Evolutionary conservation across 2,797 vertebrate genomes (phyloP), one percentile per base, ranked within the genome.

Genomic region (Platyrinchus mystaceus): DNA sequence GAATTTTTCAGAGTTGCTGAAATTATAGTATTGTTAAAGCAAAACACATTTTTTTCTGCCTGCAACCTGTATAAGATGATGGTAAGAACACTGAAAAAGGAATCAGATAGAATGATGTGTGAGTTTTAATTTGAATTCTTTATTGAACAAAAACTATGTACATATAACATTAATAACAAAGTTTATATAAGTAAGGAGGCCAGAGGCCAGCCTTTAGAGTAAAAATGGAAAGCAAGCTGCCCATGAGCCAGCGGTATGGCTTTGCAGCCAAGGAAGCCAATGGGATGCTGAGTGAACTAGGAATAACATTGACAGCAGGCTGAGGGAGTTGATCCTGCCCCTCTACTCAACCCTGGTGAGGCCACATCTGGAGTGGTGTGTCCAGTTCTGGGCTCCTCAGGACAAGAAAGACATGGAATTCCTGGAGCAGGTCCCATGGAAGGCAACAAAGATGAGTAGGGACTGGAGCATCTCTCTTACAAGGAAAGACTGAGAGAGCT

Each of bases 241-340:
- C 32, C 1, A 7, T 47, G 24, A 62, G 16, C 7, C 26, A 62
- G 36, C 4, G 43, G 8, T 12, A 9, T 14, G 15, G 12, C 11
- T 4, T 41, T 47, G 12, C 14, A 27, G 15, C 22, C 22, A 28
- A 24, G 21, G 14, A 43, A 7, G 19, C 18, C 9, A 55, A 12
- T 3, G 4, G 23, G 6, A 18, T 43, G 36, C 18, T 28, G 41
- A 2, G 8, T 7, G 8, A 19, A 21, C 18, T 9, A n/a, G 22
- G 32, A 68, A 49, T 6, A 49, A 6, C 15, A 24, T 0, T 24
- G 36, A 2, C 47, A 55, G 19, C 3, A 55, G 10, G 5, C 17
- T 2, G 2, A 34, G 18, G 18, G 8, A 36, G 7, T 9, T 12
- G 8, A 37, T 43, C 15, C 10, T 32, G 2, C 5, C 36, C 16